Base-by-base conservation (phyloP, 2,113 vertebrate genomes). In the Capreolus pygargus region DNA sequence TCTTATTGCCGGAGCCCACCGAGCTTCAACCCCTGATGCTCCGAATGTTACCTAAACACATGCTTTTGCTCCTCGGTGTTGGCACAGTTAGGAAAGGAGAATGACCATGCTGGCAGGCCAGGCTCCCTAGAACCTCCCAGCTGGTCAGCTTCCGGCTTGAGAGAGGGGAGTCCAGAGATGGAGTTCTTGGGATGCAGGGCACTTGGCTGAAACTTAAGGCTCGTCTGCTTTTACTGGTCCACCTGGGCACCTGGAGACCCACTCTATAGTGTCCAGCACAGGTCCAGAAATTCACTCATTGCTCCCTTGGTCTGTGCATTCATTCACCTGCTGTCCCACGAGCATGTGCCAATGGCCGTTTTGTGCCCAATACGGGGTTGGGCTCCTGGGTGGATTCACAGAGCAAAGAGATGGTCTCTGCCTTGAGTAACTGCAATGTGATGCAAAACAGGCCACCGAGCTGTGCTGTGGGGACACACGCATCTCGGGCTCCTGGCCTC, bases 401-500 rank as follows among this genome's bases (percentile, higher is more conserved):
- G 57, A 13, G 47, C 11, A 33, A 10, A 0, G 43, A 60, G 64
- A 60, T 8, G 3, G 4, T 67, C 50, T n/a, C 57, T 6, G 28
- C 28, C 43, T 45, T 23, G 36, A 91, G 28, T 43, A 85, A 45
- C 16, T 7, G 67, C 55, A 52, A 50, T 6, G 15, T 1, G 1
- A 7, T 4, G n/a, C 23, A 28, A 36, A n/a, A 7, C 30, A 23
- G 58, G 33, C 33, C 54, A 0, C 55, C 54, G 43, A 5, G 27
- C 45, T 14, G 14, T 17, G n/a, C 67, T 16, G 43, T 1, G 30
- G 85, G 33, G 13, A 12, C 17, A 30, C 5, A 0, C 0, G 0
- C 30, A 27, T 6, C 4, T 33, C 25, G 16, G 5, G 0, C 0
- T 54, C 54, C 14, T 45, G 15, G 58, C 8, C 27, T 16, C 50